Evolutionary conservation across 2,888 invertebrate species (phyloP).

Genomic region (Agriopis leucophaearia): DNA sequence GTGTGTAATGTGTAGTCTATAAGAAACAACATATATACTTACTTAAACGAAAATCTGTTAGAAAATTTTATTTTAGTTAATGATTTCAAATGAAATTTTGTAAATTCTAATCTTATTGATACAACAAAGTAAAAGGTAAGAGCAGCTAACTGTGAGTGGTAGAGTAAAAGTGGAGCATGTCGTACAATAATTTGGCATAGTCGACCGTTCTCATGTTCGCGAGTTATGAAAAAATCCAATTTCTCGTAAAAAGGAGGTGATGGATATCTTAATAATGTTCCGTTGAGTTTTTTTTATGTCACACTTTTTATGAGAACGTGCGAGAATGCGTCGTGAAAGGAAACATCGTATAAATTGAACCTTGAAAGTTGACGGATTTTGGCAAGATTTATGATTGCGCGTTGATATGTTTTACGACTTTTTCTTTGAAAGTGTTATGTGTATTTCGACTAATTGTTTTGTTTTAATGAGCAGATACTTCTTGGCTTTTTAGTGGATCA

Average conservation of each 20-base stretch:
- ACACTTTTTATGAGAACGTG: slow-evolving; percentile 45
- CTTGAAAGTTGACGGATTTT: slow-evolving; percentile 37
- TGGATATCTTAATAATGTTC: slow-evolving; percentile 46
- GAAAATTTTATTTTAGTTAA: too few relatives aligned
- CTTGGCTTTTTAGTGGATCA: too few relatives aligned
- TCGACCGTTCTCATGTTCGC: slow-evolving; percentile 25
- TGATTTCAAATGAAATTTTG: not conserved
- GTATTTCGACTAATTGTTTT: slow-evolving; percentile 1
- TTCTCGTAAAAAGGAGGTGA: slow-evolving; percentile 34
- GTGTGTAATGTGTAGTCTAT: not conserved
- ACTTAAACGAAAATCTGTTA: too few relatives aligned
- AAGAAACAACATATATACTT: not conserved
- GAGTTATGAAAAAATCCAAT: slow-evolving; percentile 32
- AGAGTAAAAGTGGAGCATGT: slow-evolving; percentile 39
- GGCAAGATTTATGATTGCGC: slow-evolving; percentile 26
- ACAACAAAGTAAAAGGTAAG: slow-evolving; percentile 53
- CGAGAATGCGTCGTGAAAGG: slow-evolving; percentile 48
- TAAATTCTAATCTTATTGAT: not conserved
- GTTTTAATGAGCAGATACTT: not conserved
- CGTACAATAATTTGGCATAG: slow-evolving; percentile 23
- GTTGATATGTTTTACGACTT: slow-evolving; percentile 28
- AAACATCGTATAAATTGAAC: slow-evolving; percentile 39
- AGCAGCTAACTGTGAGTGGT: slow-evolving; percentile 36
- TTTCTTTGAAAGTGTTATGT: slow-evolving; percentile 16
- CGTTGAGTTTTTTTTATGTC: slow-evolving; percentile 39